phyloP scores from a whole-genome alignment of 2,888 invertebrate species.

The Nomada fucata region DNA sequence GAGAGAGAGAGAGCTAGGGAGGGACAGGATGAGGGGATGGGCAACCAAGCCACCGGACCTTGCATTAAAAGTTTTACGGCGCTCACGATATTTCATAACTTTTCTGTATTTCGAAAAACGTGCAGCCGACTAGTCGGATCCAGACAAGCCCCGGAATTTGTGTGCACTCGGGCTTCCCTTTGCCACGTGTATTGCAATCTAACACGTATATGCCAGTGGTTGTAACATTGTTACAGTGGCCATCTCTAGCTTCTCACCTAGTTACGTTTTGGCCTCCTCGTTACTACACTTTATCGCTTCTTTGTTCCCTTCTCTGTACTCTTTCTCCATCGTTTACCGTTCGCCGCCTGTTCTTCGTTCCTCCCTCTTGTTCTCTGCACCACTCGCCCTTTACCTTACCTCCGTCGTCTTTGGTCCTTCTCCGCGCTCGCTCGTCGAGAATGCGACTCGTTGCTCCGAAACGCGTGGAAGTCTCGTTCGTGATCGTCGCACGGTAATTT shows the following conservation, averaged over 20 bases:
- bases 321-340: slow-evolving; percentile 13
- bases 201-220: slow-evolving; percentile 10
- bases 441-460: slow-evolving; percentile 40
- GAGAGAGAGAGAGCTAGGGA: slow-evolving; percentile 5
- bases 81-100: slow-evolving; percentile 83
- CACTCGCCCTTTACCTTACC: slow-evolving; percentile 15
- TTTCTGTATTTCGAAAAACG: slow-evolving; percentile 83
- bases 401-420: slow-evolving; percentile 32
- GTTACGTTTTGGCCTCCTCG: slow-evolving; percentile 2
- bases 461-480: slow-evolving; percentile 43
- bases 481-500: slow-evolving; percentile 39
- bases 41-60: slow-evolving; percentile 71
- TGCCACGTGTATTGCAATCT: slow-evolving; percentile 17
- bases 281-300: neutral
- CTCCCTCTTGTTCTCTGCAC: slow-evolving; percentile 33
- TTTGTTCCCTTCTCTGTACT: neutral
- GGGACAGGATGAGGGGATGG: slow-evolving; percentile 36
- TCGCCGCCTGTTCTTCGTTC: slow-evolving; percentile 26
- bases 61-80: slow-evolving; percentile 83
- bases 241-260: slow-evolving; percentile 5
- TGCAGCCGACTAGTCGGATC: slow-evolving; percentile 63
- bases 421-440: slow-evolving; percentile 34
- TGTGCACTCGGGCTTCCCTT: slow-evolving; percentile 46
- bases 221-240: slow-evolving; percentile 9
- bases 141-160: slow-evolving; percentile 47